Conservation (phyloP, 2,888 invertebrate genomes). For the Athalia circularis region DNA sequence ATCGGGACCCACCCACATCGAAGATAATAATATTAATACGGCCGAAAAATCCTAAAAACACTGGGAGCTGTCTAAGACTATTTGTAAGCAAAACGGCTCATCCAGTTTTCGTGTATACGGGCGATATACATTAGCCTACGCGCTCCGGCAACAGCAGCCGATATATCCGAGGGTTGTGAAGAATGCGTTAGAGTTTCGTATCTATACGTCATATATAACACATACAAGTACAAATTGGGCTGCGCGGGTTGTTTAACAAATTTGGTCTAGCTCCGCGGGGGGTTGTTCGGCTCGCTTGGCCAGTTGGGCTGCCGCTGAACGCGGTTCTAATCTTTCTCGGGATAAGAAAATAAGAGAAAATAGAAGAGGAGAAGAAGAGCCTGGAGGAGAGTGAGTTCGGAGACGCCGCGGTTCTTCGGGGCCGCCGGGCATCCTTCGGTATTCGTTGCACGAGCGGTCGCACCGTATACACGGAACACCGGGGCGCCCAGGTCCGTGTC, state of each 20-base stretch:
- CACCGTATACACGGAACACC: constrained; percentile 46
- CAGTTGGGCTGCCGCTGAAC: constrained; percentile 2
- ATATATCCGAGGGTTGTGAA: constrained; percentile 13
- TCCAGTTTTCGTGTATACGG: not conserved
- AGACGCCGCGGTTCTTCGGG: constrained; percentile 42
- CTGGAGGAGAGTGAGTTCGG: no score
- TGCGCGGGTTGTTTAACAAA: constrained; percentile 62
- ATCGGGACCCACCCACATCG: no score
- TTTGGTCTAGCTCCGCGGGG: constrained; percentile 66
- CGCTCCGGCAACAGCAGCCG: not conserved
- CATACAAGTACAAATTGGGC: constrained; percentile 62
- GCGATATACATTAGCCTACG: constrained; percentile 17
- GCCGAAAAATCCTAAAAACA: not conserved
- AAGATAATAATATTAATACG: not conserved
- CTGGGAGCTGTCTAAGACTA: constrained; percentile 21
- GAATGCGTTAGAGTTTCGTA: constrained; percentile 19
- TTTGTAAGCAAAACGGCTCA: constrained; percentile 41
- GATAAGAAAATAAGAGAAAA: no score
- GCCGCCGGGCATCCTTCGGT: constrained; percentile 54
- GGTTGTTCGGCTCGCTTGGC: constrained; percentile 51
- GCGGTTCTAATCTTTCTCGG: constrained; percentile 26
- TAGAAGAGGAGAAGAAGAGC: no score
- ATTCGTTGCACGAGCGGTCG: constrained; percentile 59
- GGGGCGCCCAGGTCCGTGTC: constrained; percentile 48
- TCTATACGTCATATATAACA: constrained; percentile 51